Conservation (phyloP, 2,113 vertebrate genomes). For the Macquaria australasica region DNA sequence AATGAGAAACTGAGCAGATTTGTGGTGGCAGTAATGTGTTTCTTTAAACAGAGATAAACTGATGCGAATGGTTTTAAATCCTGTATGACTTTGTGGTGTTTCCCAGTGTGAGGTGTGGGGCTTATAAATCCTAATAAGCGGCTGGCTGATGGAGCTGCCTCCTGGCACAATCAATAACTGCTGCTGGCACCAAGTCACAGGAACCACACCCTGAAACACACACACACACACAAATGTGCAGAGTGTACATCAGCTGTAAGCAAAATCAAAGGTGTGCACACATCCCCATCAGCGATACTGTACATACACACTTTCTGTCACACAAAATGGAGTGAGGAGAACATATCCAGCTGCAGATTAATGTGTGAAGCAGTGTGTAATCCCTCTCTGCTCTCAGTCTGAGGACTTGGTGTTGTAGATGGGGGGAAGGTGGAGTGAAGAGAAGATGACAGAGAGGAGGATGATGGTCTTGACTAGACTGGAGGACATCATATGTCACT, state of each 20-base stretch:
- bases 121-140: constrained; percentile 63
- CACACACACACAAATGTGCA: constrained; percentile 14
- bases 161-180: constrained; percentile 59
- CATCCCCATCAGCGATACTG: constrained; percentile 16
- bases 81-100: constrained; percentile 34
- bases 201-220: constrained; percentile 59
- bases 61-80: constrained; percentile 30
- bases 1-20: not conserved
- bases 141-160: constrained; percentile 52
- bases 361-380: constrained; percentile 49
- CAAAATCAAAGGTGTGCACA: constrained; percentile 23
- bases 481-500: constrained; percentile 41
- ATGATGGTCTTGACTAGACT: constrained; percentile 43
- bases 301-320: constrained; percentile 2
- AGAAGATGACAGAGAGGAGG: constrained; percentile 39
- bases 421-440: constrained; percentile 24
- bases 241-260: constrained; percentile 8
- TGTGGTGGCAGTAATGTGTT: not conserved
- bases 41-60: constrained; percentile 15
- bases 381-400: constrained; percentile 46
- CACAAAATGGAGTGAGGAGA: constrained; percentile 29
- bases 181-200: constrained; percentile 50
- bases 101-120: constrained; percentile 29
- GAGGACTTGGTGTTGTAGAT: constrained; percentile 32
- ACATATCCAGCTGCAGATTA: constrained; percentile 51